Percentiles rank a stretch among this genome's conserved stretches.
These are phyloP conservation scores for Cerastoderma edule DNA, from an alignment of 2,888 invertebrate genomes.

Conservation along the genomic window DNA sequence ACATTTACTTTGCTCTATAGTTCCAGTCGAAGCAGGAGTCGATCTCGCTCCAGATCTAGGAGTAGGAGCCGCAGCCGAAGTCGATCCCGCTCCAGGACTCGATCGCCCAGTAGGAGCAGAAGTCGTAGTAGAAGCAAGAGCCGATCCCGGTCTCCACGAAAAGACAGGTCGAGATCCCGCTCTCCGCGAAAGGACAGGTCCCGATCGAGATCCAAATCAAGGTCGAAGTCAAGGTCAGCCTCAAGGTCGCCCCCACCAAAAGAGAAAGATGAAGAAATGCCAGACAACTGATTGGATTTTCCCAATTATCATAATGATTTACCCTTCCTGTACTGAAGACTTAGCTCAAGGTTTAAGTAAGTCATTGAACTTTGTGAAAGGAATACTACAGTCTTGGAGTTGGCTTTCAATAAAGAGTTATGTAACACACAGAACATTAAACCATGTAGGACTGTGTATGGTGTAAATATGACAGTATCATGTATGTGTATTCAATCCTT, in stretches of 20 bases:
- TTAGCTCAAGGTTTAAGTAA: neutral
- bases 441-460: no score
- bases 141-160: constrained; percentile 53
- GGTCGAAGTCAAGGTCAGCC: constrained; percentile 22
- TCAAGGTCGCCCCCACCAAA: constrained; percentile 24
- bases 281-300: neutral
- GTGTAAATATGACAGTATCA: no score
- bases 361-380: neutral
- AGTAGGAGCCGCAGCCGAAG: constrained; percentile 54
- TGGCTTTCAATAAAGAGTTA: neutral
- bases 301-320: neutral
- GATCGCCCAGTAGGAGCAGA: constrained; percentile 48
- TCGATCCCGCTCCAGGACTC: constrained; percentile 42
- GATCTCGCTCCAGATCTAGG: constrained; percentile 75
- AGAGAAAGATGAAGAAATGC: constrained; percentile 17
- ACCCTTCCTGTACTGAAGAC: neutral
- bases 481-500: no score
- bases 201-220: constrained; percentile 24
- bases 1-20: neutral
- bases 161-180: constrained; percentile 18
- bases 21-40: constrained; percentile 84
- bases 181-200: constrained; percentile 28
- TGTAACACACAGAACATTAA: no score
- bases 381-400: neutral
- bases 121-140: constrained; percentile 42